Percentiles rank a stretch among this genome's conserved stretches.
Conservation (phyloP, 2,888 invertebrate genomes). For the Galerucella calmariensis region DNA sequence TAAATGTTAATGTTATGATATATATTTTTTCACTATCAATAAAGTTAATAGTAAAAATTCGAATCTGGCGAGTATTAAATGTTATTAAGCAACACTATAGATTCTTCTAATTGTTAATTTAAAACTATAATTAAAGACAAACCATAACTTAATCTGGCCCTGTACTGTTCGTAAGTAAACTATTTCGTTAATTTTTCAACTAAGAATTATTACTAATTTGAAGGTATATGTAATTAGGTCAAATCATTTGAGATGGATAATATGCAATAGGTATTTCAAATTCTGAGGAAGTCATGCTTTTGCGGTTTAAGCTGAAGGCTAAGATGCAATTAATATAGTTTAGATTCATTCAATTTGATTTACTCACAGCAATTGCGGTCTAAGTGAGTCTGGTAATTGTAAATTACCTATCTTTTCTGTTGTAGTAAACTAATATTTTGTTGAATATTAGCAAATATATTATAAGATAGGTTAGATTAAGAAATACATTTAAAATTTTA, state of each 20-base stretch:
- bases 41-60: no score
- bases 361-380: not conserved
- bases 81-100: no score
- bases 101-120: no score
- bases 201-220: constrained; percentile 16
- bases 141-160: not conserved
- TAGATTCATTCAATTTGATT: not conserved
- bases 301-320: constrained; percentile 11
- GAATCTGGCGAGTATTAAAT: no score
- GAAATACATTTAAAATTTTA: no score
- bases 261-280: constrained; percentile 19
- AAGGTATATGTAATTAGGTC: constrained; percentile 24
- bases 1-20: no score
- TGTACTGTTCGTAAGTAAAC: constrained; percentile 7
- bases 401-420: no score
- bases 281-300: constrained; percentile 27
- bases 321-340: not conserved
- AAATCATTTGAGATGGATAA: constrained; percentile 25
- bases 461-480: no score
- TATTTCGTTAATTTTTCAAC: constrained; percentile 11
- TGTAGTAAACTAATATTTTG: no score
- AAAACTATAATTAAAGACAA: not conserved
- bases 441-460: no score
- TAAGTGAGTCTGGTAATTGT: no score
- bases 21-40: no score